These are phyloP conservation scores for Saccostrea cuccullata DNA, from an alignment of 1,140 invertebrate species.

Conservation along the genomic window DNA sequence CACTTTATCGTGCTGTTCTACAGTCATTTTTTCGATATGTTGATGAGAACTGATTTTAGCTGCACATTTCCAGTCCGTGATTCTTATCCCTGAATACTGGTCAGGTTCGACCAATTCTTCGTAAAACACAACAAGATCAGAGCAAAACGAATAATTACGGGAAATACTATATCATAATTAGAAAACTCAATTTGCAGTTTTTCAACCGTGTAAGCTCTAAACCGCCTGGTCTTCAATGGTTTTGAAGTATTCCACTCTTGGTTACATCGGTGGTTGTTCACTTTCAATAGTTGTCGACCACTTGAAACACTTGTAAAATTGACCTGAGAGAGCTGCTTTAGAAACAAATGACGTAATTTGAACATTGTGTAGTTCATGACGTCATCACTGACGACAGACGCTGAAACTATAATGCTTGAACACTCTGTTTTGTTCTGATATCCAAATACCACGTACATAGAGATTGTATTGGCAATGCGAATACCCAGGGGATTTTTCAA, in stretches of 20 bases:
- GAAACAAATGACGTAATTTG: not conserved
- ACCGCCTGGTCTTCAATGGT: not conserved
- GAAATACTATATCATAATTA: not conserved
- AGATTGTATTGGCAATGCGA: not conserved
- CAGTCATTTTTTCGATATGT: not conserved
- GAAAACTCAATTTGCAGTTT: not conserved
- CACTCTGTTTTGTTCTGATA: not conserved
- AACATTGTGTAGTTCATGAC: conserved; percentile 1
- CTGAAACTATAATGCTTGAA: not conserved
- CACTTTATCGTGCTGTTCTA: not conserved
- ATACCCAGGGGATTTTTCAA: not conserved
- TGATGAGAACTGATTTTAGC: not conserved
- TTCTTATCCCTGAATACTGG: not conserved
- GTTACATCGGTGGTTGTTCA: not conserved
- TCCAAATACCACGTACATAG: not conserved
- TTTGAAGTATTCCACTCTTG: not conserved
- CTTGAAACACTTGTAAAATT: not conserved
- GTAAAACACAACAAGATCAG: not conserved
- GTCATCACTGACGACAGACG: not conserved
- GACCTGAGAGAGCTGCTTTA: not conserved
- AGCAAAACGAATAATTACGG: not conserved
- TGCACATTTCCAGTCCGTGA: not conserved
- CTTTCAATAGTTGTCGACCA: not conserved
- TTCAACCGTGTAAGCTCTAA: not conserved
- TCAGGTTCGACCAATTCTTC: not conserved